Evolutionary conservation across 2,888 invertebrate genomes (phyloP).

Genomic region (Mantis religiosa): DNA sequence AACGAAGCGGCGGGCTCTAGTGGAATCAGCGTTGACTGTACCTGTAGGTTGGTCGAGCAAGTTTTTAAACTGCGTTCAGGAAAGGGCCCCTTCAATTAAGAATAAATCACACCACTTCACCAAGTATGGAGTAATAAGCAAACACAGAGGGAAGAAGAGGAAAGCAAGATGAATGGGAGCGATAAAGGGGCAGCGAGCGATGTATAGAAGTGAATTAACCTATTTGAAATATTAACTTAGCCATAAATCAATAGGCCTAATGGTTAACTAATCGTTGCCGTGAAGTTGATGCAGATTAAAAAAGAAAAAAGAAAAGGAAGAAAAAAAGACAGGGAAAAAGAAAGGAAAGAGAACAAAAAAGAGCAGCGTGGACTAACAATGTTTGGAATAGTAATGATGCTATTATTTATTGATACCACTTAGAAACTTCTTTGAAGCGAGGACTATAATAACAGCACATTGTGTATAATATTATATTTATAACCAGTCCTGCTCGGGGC

Average conservation of each 20-base stretch:
- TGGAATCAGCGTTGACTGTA: neutral
- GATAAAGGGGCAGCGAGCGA: neutral
- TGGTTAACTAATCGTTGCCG: constrained; percentile 27
- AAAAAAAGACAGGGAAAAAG: neutral
- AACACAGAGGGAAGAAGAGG: constrained; percentile 19
- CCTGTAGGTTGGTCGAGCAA: neutral
- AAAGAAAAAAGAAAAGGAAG: neutral
- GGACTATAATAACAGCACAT: constrained; percentile 18
- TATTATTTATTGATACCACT: constrained; percentile 30
- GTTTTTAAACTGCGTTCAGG: neutral
- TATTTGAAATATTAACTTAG: constrained; percentile 31
- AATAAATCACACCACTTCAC: constrained; percentile 27
- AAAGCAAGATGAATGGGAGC: neutral
- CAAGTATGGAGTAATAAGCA: constrained; percentile 24
- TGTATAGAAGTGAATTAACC: constrained; percentile 28
- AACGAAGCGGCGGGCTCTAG: neutral
- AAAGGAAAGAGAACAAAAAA: neutral
- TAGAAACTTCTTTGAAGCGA: constrained; percentile 16
- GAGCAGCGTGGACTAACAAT: constrained; percentile 21
- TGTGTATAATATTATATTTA: constrained; percentile 20
- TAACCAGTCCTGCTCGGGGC: constrained; percentile 3
- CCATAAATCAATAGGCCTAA: constrained; percentile 29
- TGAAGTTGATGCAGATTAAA: neutral
- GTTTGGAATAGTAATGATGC: constrained; percentile 30
- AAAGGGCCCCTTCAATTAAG: constrained; percentile 21